Base-by-base conservation (phyloP, 2,797 vertebrate genomes). In the Numenius phaeopus region DNA sequence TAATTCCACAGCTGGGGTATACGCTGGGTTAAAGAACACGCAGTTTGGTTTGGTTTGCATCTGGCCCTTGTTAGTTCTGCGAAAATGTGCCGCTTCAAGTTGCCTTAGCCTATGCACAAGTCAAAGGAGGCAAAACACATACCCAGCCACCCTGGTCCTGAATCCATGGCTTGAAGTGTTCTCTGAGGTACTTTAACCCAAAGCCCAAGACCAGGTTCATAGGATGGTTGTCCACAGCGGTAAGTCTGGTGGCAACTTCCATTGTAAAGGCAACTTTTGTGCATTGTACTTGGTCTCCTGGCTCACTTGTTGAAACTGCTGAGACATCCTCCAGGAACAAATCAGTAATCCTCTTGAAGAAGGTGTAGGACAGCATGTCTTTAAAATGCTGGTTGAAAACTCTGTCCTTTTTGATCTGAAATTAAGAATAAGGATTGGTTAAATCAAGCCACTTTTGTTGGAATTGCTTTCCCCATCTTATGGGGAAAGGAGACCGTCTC, bases 111-210 rank as follows among this genome's bases (percentile, higher is more conserved):
- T 73, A 8, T 3, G 21, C 30, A 16, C 9, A 18, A 57, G 30
- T 32, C 69, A 30, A 46, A 32, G 21, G 37, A 81, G 46, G 16
- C 16, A 65, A 58, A 65, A 50, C 5, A 83, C 99, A 79, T 97
- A 99, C 99, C 92, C 99, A 99, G 97, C 98, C 99, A 2, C 98
- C 99, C 3, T 98, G 98, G 67, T 98, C 83, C 83, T 95, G 88
- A 29, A 97, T 96, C 99, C 99, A 99, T 5, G 96, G 32, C 1
- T 97, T 98, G 80, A 98, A 99, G 69, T 99, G 86, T 5, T 98
- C 97, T 81, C 97, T 97, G 29, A 99, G 97, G 73, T 99, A 99
- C 89, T 91, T 98, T 39, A 97, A 96, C 16, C 99, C 99, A 5
- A 98, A 98, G 44, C 98, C 97, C 50, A 99, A 92, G 84, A 99